phyloP scores from a whole-genome alignment of 1,140 invertebrate genomes.

The Philopotamus ludificatus region DNA sequence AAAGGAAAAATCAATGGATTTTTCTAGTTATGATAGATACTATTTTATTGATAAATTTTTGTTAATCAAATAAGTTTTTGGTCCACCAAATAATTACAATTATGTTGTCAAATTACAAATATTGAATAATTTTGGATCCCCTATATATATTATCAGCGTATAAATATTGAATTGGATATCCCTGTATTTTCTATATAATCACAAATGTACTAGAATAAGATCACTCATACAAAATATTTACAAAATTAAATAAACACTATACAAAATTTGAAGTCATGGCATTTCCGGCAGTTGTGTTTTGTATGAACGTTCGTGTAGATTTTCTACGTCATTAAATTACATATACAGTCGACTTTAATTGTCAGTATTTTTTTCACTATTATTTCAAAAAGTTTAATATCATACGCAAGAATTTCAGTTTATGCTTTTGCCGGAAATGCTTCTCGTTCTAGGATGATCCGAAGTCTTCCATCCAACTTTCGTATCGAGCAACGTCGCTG shows the following conservation, averaged over 20 bases:
- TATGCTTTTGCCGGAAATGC: slow-evolving; percentile 40
- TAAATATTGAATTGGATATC: neutral
- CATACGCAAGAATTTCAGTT: slow-evolving; percentile 30
- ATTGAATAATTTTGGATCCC: too few species aligned
- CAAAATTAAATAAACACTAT: too few species aligned
- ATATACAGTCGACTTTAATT: neutral
- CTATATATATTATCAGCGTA: neutral
- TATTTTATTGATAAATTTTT: neutral
- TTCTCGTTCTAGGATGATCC: slow-evolving; percentile 66
- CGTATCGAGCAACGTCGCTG: slow-evolving; percentile 91
- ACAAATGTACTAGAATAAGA: too few species aligned
- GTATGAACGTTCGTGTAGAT: neutral
- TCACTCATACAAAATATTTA: too few species aligned
- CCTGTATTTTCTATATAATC: too few species aligned
- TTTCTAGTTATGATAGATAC: too few species aligned
- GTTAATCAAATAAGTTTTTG: too few species aligned
- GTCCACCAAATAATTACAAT: neutral
- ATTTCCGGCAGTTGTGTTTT: slow-evolving; percentile 13
- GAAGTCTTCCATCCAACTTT: slow-evolving; percentile 96
- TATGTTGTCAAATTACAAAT: too few species aligned
- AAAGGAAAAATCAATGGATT: too few species aligned
- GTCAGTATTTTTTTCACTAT: neutral
- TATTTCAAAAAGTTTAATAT: slow-evolving; percentile 33
- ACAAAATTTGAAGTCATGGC: neutral
- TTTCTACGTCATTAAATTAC: slow-evolving; percentile 1